Evolutionary conservation across 2,888 invertebrate species (phyloP).

Genomic region (Lampropteryx suffumata): DNA sequence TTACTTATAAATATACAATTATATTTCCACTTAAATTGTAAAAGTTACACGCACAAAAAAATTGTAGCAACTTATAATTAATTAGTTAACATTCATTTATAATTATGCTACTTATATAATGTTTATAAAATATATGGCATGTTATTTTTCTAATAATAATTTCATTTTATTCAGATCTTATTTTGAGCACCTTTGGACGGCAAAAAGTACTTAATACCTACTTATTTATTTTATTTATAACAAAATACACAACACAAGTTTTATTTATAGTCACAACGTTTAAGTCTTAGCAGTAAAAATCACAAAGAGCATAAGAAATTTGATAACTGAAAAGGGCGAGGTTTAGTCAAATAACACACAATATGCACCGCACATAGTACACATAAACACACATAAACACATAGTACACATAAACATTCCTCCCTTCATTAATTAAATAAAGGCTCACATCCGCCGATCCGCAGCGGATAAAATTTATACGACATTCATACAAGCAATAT

Average conservation of each 20-base stretch:
- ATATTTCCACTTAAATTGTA: constrained; percentile 24
- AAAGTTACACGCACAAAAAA: constrained; percentile 57
- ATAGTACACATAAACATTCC: no score
- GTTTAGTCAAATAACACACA: neutral
- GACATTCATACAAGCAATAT: no score
- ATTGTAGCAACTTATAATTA: constrained; percentile 63
- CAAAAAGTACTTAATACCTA: no score
- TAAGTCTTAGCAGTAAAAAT: constrained; percentile 29
- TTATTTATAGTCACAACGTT: constrained; percentile 27
- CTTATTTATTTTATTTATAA: constrained; percentile 18
- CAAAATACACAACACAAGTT: neutral
- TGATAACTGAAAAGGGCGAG: neutral
- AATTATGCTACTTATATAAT: constrained; percentile 54
- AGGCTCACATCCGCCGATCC: neutral
- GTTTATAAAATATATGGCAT: constrained; percentile 79
- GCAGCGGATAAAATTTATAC: neutral
- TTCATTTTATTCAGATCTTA: constrained; percentile 42
- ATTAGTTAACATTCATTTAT: constrained; percentile 43
- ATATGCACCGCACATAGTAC: constrained; percentile 11
- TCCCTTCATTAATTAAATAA: no score
- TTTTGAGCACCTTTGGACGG: constrained; percentile 56
- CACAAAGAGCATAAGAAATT: constrained; percentile 12
- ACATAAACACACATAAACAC: neutral
- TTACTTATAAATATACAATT: constrained; percentile 46
- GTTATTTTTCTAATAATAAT: constrained; percentile 71